Evolutionary conservation across 2,797 vertebrate species (phyloP).

Genomic region (Chrysocyon brachyurus): DNA sequence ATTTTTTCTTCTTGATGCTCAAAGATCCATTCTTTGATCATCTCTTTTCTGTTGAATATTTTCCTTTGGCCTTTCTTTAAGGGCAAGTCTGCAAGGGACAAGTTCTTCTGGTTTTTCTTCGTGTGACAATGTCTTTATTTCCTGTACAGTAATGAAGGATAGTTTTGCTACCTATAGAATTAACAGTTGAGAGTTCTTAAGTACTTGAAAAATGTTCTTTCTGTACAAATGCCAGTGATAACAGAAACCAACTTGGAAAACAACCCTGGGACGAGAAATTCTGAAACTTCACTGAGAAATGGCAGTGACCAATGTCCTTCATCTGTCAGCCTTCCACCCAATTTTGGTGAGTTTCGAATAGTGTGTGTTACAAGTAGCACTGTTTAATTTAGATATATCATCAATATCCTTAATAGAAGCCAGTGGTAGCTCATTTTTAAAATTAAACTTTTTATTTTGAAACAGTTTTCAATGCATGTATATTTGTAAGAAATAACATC

Average conservation of each 20-base stretch:
- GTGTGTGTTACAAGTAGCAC: not conserved
- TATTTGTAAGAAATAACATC: constrained; percentile 49
- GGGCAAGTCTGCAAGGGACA: not conserved
- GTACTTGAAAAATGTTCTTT: constrained; percentile 59
- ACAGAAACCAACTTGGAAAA: not conserved
- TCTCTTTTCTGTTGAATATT: not conserved
- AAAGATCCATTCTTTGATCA: not conserved
- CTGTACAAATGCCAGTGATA: not conserved
- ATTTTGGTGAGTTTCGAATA: constrained; percentile 64
- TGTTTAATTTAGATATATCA: not conserved
- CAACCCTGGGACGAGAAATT: not conserved
- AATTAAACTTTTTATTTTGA: constrained; percentile 61
- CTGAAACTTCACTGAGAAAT: not conserved
- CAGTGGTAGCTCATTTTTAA: not conserved
- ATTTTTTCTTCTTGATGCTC: not conserved
- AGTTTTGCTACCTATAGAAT: constrained; percentile 34
- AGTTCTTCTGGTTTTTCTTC: constrained; percentile 58
- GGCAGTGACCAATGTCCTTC: not conserved
- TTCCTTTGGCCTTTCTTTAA: constrained; percentile 42
- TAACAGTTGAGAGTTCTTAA: not conserved
- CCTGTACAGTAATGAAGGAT: not conserved
- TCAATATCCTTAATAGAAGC: constrained; percentile 45
- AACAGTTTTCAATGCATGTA: constrained; percentile 36
- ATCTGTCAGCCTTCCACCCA: not conserved
- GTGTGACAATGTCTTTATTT: constrained; percentile 57